phyloP scores from a whole-genome alignment of 2,113 vertebrate genomes.

The Pelmatolapia mariae region DNA sequence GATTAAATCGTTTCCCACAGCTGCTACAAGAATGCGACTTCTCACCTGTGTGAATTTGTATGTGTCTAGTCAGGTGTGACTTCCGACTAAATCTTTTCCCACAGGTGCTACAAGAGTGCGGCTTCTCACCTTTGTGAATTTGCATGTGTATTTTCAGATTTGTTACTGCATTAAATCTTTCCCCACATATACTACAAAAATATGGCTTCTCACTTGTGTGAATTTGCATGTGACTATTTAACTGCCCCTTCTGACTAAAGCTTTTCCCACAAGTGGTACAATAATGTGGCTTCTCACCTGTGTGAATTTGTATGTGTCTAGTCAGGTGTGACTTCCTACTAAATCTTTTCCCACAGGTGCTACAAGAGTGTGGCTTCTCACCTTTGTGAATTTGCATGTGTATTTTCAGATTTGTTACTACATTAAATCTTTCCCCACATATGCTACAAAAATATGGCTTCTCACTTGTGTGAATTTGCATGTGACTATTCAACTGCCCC shows the following conservation, averaged over 20 bases:
- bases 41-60: too few relatives aligned
- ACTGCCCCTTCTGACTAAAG: not conserved
- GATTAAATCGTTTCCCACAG: not conserved
- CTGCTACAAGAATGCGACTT: too few relatives aligned
- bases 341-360: accelerated
- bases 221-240: accelerated
- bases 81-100: not conserved
- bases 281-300: accelerated
- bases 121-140: too few relatives aligned
- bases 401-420: too few relatives aligned
- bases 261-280: accelerated
- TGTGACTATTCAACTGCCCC: not conserved
- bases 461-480: accelerated
- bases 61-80: accelerated
- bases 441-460: accelerated
- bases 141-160: too few relatives aligned
- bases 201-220: accelerated
- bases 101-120: accelerated
- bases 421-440: too few relatives aligned
- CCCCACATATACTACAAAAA: accelerated
- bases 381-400: too few relatives aligned
- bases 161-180: too few relatives aligned
- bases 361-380: not conserved
- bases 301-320: too few relatives aligned
- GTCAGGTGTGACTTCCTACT: accelerated